phyloP scores from a whole-genome alignment of 2,888 invertebrate genomes.

The Lithosia quadra region DNA sequence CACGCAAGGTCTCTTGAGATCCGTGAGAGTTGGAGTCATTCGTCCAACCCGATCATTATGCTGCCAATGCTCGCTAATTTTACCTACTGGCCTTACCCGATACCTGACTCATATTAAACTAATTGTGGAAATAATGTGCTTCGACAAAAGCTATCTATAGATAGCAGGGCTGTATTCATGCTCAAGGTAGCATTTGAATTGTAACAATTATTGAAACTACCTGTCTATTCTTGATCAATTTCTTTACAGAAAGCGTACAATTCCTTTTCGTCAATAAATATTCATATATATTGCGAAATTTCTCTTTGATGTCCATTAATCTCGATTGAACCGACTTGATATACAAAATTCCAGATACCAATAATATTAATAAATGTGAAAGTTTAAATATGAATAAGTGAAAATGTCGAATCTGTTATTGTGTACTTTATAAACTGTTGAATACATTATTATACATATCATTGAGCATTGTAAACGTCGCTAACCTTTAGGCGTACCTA shows the following conservation, averaged over 20 bases:
- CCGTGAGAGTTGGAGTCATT: constrained; percentile 67
- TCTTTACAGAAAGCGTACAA: constrained; percentile 18
- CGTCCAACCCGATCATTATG: constrained; percentile 70
- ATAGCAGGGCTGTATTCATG: constrained; percentile 54
- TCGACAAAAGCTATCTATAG: constrained; percentile 79
- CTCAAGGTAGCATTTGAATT: constrained; percentile 44
- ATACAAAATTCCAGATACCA: not conserved
- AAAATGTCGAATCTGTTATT: not conserved
- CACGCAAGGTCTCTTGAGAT: constrained; percentile 59
- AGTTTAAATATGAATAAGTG: not conserved
- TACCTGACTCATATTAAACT: constrained; percentile 67
- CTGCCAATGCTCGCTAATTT: constrained; percentile 62
- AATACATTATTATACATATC: not conserved
- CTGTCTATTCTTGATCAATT: constrained; percentile 22
- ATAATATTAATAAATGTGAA: constrained; percentile 10
- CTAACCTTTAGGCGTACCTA: constrained; percentile 31
- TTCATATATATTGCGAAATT: constrained; percentile 34
- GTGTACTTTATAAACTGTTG: not conserved
- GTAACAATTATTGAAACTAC: constrained; percentile 35
- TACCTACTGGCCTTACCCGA: constrained; percentile 82
- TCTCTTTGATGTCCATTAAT: constrained; percentile 25
- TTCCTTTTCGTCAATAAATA: constrained; percentile 18
- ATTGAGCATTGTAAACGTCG: not conserved
- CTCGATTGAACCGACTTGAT: constrained; percentile 11
- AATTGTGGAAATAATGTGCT: constrained; percentile 78